These are phyloP conservation scores for Germaria angustata DNA, from an alignment of 2,888 invertebrate species.

Conservation along the genomic window DNA sequence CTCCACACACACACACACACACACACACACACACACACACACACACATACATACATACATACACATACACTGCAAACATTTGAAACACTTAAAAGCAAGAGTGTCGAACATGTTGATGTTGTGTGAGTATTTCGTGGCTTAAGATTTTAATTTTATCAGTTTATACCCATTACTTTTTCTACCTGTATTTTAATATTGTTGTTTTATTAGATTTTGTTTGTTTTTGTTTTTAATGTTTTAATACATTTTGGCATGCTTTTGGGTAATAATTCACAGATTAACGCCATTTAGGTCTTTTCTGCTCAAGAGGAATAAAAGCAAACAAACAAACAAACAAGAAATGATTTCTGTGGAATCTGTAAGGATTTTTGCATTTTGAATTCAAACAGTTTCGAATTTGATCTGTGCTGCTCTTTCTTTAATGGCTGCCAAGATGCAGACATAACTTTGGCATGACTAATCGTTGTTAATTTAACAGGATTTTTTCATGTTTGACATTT, in stretches of 20 bases:
- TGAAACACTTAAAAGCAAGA: slow-evolving; percentile 30
- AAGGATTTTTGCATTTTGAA: slow-evolving; percentile 67
- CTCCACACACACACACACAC: not conserved
- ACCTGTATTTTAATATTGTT: slow-evolving; percentile 56
- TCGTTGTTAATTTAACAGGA: slow-evolving; percentile 60
- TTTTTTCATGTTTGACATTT: slow-evolving; percentile 53
- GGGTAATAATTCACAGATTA: slow-evolving; percentile 79
- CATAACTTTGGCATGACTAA: slow-evolving; percentile 64
- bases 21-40: not conserved
- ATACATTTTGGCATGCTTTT: slow-evolving; percentile 79
- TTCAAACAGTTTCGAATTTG: slow-evolving; percentile 36
- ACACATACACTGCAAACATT: not conserved
- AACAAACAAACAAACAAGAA: slow-evolving; percentile 68
- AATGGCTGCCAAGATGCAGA: slow-evolving; percentile 28
- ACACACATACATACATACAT: not conserved
- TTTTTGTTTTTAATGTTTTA: slow-evolving; percentile 66
- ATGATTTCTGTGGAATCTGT: slow-evolving; percentile 68
- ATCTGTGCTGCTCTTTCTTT: not conserved
- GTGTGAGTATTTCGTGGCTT: slow-evolving; percentile 1
- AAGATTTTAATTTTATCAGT: slow-evolving; percentile 43
- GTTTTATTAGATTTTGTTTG: slow-evolving; percentile 5
- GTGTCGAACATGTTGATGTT: slow-evolving; percentile 34
- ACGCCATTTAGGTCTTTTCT: slow-evolving; percentile 76
- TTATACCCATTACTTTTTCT: slow-evolving; percentile 40
- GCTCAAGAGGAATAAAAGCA: slow-evolving; percentile 19